These are phyloP conservation scores for Polydesmus complanatus DNA, from an alignment of 2,888 invertebrate species.

Conservation along the genomic window DNA sequence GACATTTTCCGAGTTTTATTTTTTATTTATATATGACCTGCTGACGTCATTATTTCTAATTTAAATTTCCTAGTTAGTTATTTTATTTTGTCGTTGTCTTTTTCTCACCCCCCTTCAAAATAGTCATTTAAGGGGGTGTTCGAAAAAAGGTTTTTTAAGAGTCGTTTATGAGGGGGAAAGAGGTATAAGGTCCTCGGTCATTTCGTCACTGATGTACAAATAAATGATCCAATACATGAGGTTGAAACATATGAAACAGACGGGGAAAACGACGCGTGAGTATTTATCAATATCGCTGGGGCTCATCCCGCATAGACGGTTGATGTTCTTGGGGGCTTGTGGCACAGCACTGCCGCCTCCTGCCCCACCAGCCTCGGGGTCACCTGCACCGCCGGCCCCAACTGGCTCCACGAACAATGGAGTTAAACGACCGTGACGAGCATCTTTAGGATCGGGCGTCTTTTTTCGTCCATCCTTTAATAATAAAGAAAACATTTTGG, in stretches of 20 bases:
- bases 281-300: constrained; percentile 99
- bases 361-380: constrained; percentile 4
- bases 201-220: constrained; percentile 88
- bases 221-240: constrained; percentile 97
- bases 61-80: no score
- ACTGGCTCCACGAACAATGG: constrained; percentile 8
- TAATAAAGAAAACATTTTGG: no score
- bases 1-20: no score
- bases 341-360: constrained; percentile 8
- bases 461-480: constrained; percentile 87
- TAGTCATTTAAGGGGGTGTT: no score
- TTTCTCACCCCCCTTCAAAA: no score
- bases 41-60: no score
- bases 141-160: neutral
- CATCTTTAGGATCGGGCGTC: constrained; percentile 84
- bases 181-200: constrained; percentile 81
- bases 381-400: constrained; percentile 3
- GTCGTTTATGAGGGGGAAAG: constrained; percentile 37
- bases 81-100: no score
- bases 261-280: constrained; percentile 93
- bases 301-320: constrained; percentile 76
- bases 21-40: no score
- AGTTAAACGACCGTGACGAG: constrained; percentile 39
- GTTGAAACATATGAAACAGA: constrained; percentile 97
- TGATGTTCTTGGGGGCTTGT: constrained; percentile 43